Base-by-base conservation (phyloP, 2,888 invertebrate species). In the Gonocerus acuteangulatus region DNA sequence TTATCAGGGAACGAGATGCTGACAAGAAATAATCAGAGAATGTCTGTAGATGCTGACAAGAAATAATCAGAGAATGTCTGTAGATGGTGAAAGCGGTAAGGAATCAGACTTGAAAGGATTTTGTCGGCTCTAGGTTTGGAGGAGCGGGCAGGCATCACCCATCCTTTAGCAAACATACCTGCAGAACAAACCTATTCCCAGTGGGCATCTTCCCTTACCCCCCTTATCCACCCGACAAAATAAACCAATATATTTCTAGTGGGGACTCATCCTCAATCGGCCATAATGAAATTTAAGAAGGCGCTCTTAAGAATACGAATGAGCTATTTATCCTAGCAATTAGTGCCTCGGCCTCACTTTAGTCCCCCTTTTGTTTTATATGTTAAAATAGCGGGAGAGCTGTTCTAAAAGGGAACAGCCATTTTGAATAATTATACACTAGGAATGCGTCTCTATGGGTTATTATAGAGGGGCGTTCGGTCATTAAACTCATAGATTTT, bases 401-500 rank as follows among this genome's bases (percentile, higher is more conserved):
- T 59, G 34, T 59, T 59, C 59, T 59, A 59, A 59, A 59, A 48
- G 48, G 21, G 48, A n/a, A 9, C 59, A 45, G 59, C 59, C 59
- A 59, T 59, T 48, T 59, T 59, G 59, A 59, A 59, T 59, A 59
- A 48, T 59, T 48, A 52, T 22, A 9, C 27, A 4, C 4, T 27
- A 6, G 27, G 27, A 6, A 27, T 27, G 27, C 27, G 27, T 9
- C 27, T 6, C 4, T 6, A 9, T 27, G 27, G 4, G 27, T 27
- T 9, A 27, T 27, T 4, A 27, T 27, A 6, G 27, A n/a, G n/a
- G n/a, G n/a, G n/a, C 27, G 36, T 36, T 52, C 52, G 52, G 52
- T 52, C 52, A 36, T 52, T 52, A 51, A 51, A 51, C 51, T 51
- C 51, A 16, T n/a, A n/a, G n/a, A n/a, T n/a, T n/a, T n/a, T n/a